phyloP scores from a whole-genome alignment of 2,888 invertebrate species.

The Emmelina monodactyla region DNA sequence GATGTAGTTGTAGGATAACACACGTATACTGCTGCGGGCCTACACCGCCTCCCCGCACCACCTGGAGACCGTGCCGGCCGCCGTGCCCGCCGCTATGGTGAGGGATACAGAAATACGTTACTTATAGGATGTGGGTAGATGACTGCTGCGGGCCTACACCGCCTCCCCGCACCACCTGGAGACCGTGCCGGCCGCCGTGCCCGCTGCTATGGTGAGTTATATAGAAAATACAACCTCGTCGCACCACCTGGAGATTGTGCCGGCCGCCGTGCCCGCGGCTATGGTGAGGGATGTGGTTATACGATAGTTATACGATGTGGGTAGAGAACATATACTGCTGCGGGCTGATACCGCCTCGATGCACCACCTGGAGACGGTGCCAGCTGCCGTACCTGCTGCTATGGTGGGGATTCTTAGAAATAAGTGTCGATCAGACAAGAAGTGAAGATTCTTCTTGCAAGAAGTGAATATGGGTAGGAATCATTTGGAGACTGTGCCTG shows the following conservation, averaged over 20 bases:
- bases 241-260: constrained; percentile 88
- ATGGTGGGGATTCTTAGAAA: no score
- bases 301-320: no score
- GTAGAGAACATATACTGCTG: constrained; percentile 81
- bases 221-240: no score
- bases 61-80: constrained; percentile 94
- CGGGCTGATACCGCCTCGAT: constrained; percentile 80
- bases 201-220: constrained; percentile 86
- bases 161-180: constrained; percentile 82
- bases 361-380: constrained; percentile 88
- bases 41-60: constrained; percentile 80
- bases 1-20: no score
- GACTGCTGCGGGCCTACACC: constrained; percentile 80
- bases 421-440: no score
- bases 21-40: constrained; percentile 78
- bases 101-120: no score
- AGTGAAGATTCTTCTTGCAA: no score
- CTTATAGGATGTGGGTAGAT: no score
- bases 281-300: constrained; percentile 69
- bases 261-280: constrained; percentile 92
- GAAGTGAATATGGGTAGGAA: no score
- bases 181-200: constrained; percentile 94
- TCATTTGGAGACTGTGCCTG: no score
- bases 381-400: constrained; percentile 90
- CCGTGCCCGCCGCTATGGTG: constrained; percentile 91